Conservation (phyloP, 1,140 invertebrate genomes). For the Octopus bimaculoides region DNA sequence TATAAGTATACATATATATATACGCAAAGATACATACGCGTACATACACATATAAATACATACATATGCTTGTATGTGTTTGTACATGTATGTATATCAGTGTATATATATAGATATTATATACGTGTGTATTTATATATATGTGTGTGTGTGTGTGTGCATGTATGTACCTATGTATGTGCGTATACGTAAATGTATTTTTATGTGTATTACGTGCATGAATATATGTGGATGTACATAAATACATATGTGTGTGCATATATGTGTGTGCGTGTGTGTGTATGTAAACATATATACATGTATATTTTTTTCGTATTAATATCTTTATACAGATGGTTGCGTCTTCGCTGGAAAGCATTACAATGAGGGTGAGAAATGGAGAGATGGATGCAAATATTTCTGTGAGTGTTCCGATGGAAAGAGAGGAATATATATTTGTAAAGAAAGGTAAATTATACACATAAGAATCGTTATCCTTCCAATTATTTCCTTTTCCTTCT, state of each 20-base stretch:
- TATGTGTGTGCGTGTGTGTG: neutral
- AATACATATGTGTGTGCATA: neutral
- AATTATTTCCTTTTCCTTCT: neutral
- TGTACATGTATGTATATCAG: neutral
- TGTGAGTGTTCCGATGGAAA: conserved; percentile 40
- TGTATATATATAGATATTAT: neutral
- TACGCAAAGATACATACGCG: neutral
- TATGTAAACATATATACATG: neutral
- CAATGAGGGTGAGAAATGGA: conserved; percentile 38
- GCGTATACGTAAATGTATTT: neutral
- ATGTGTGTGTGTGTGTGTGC: neutral
- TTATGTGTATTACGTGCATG: neutral
- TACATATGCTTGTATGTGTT: neutral
- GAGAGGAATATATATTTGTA: conserved; percentile 38
- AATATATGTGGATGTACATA: neutral
- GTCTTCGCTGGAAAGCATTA: conserved; percentile 36
- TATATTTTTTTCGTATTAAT: neutral
- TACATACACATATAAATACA: neutral
- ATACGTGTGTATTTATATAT: neutral
- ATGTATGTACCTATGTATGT: neutral
- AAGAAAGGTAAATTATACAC: conserved; percentile 28
- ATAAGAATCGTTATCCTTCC: neutral
- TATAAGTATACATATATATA: neutral
- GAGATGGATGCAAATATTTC: conserved; percentile 42
- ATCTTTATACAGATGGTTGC: conserved; percentile 28